A percentile compares a stretch with the other conserved stretches of the same genome.
These are phyloP conservation scores for Geopemphigus sp. DNA, from an alignment of 1,140 invertebrate species.

Conservation along the genomic window DNA sequence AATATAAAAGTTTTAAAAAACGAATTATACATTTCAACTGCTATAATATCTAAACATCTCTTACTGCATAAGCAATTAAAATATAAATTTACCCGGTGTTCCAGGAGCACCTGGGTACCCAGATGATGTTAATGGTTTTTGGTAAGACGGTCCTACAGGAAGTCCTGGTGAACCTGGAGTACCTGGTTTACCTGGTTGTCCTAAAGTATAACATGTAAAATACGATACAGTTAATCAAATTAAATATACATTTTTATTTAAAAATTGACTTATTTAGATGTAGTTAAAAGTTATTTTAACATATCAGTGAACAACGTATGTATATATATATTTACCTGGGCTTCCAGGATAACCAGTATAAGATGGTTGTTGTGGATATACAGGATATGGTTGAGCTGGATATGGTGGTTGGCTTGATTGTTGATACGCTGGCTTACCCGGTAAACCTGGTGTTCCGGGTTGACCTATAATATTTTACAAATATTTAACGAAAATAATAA, in stretches of 20 bases:
- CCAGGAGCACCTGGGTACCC: constrained; percentile 45
- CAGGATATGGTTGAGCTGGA: constrained; percentile 26
- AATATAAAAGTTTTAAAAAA: no score
- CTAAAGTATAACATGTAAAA: background rate
- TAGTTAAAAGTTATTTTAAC: no score
- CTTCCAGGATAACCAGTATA: constrained; percentile 21
- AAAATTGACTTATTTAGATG: background rate
- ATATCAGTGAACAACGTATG: background rate
- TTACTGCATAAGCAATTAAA: no score
- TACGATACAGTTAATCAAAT: no score
- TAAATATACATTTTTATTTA: background rate
- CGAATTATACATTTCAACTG: no score
- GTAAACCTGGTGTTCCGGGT: constrained; percentile 49
- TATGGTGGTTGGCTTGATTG: constrained; percentile 17
- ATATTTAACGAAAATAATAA: background rate
- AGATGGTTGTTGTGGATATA: constrained; percentile 52
- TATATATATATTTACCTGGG: constrained; percentile 50
- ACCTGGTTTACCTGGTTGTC: constrained; percentile 47
- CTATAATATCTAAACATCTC: no score
- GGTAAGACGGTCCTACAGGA: background rate
- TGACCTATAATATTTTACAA: constrained; percentile 28
- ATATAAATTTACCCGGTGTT: constrained; percentile 13
- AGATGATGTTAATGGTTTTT: background rate
- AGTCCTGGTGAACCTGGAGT: constrained; percentile 50
- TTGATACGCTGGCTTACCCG: constrained; percentile 22